phyloP scores from a whole-genome alignment of 2,797 vertebrate genomes.

The Anabacerthia variegaticeps region DNA sequence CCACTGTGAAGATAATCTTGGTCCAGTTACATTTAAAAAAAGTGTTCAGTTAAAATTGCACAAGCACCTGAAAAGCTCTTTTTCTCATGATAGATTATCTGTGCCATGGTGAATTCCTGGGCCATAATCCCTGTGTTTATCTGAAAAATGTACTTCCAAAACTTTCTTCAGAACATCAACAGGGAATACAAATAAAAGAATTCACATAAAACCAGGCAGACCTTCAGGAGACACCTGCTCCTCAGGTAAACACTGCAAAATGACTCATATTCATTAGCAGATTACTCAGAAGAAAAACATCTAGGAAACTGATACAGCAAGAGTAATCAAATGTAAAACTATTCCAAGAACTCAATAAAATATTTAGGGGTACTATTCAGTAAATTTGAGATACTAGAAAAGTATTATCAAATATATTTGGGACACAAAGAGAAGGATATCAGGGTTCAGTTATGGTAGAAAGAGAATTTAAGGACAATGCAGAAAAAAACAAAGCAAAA shows the following conservation, averaged over 20 bases:
- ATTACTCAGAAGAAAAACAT: neutral
- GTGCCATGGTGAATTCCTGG: neutral
- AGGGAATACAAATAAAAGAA: neutral
- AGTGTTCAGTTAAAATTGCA: neutral
- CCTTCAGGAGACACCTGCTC: conserved; percentile 1
- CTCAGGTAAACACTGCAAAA: conserved; percentile 19
- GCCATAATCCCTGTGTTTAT: conserved; percentile 37
- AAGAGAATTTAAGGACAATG: neutral
- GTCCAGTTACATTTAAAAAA: neutral
- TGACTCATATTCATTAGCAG: neutral
- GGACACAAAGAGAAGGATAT: neutral
- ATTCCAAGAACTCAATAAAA: neutral
- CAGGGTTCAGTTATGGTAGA: neutral
- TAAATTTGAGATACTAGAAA: neutral
- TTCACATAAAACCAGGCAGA: conserved; percentile 25
- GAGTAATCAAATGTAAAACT: neutral
- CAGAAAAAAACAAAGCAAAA: neutral
- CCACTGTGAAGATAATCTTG: conserved; percentile 50
- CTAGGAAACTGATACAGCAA: neutral
- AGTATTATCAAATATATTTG: neutral
- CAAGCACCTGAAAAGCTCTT: conserved; percentile 38
- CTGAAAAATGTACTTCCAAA: conserved; percentile 4
- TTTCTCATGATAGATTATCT: conserved; percentile 29
- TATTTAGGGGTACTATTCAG: neutral
- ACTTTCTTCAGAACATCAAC: neutral